phyloP scores from a whole-genome alignment of 2,888 invertebrate species.

The Aporophyla nigra region DNA sequence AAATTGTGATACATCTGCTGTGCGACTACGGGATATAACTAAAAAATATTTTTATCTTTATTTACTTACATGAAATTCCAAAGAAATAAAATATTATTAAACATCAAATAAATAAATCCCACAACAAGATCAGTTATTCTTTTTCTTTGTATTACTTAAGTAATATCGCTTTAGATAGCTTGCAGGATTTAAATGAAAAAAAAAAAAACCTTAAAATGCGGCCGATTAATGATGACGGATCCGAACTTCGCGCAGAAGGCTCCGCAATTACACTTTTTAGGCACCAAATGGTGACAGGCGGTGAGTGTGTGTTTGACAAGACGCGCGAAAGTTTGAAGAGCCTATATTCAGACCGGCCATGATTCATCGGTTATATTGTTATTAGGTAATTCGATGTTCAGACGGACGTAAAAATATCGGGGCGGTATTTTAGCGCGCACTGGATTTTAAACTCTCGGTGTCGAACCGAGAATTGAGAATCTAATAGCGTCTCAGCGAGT shows the following conservation, averaged over 20 bases:
- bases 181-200: neutral
- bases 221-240: no score
- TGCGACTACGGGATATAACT: constrained; percentile 26
- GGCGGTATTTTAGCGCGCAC: no score
- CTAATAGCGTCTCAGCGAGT: no score
- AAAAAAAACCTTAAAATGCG: neutral
- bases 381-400: neutral
- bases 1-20: constrained; percentile 43
- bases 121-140: neutral
- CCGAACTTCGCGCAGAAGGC: neutral
- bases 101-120: neutral
- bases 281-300: neutral
- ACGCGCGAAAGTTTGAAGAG: neutral
- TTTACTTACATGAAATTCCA: constrained; percentile 11
- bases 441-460: no score
- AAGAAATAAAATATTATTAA: constrained; percentile 5
- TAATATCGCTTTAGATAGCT: neutral
- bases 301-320: neutral
- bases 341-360: neutral
- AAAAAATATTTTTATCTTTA: neutral
- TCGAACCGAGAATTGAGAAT: no score
- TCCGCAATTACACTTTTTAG: neutral
- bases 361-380: neutral
- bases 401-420: no score
- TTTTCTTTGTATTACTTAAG: no score